A percentile compares a stretch with the other conserved stretches of the same genome.
These are phyloP conservation scores for Fringilla coelebs DNA, from an alignment of 2,797 vertebrate genomes.

Conservation along the genomic window DNA sequence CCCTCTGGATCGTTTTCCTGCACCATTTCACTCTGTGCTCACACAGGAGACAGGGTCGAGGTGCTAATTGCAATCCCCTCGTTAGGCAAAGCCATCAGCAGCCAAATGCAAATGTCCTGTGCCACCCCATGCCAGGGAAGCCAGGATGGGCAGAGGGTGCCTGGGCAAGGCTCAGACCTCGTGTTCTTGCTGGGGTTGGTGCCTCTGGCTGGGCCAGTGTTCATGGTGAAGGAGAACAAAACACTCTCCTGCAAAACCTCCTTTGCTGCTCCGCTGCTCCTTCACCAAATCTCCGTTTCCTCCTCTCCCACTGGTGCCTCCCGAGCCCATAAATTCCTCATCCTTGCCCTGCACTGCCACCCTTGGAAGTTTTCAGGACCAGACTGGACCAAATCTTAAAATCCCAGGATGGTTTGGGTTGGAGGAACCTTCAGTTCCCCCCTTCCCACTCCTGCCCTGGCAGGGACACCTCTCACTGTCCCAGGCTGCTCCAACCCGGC, in stretches of 20 bases:
- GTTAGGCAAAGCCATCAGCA: constrained; percentile 54
- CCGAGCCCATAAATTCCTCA: background rate
- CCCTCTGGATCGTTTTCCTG: background rate
- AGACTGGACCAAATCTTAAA: background rate
- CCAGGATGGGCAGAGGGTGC: background rate
- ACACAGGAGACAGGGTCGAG: background rate
- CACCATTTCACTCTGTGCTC: background rate
- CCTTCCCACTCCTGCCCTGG: no score
- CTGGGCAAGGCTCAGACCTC: background rate
- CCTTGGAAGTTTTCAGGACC: background rate
- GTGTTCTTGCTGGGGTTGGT: no score
- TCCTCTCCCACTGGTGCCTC: background rate
- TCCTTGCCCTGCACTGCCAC: background rate
- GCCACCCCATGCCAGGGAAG: background rate
- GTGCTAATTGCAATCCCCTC: constrained; percentile 61
- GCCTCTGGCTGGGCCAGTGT: no score
- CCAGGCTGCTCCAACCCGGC: background rate
- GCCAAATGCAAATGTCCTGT: constrained; percentile 64
- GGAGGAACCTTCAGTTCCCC: background rate
- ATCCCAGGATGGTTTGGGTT: background rate
- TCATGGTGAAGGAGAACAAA: background rate
- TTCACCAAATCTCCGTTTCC: background rate
- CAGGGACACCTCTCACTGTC: background rate
- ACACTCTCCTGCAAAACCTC: background rate
- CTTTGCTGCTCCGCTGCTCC: background rate